Percentiles rank a stretch among this genome's conserved stretches.
phyloP scores from a whole-genome alignment of 2,113 vertebrate genomes.

The Empidonax traillii region DNA sequence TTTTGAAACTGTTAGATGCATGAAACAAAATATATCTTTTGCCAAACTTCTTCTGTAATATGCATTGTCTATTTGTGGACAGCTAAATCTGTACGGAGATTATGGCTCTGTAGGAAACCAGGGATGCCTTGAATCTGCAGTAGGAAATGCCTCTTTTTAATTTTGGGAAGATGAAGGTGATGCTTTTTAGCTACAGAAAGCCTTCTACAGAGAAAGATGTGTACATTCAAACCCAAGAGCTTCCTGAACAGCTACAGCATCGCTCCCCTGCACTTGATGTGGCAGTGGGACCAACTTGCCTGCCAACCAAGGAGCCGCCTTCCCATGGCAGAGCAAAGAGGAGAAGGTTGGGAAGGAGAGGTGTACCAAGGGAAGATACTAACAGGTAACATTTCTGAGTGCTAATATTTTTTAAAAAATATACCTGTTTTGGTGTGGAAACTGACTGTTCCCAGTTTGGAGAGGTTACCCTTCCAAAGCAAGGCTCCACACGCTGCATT shows the following conservation, averaged over 20 bases:
- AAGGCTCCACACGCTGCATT: background rate
- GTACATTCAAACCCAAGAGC: background rate
- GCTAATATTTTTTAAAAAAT: background rate
- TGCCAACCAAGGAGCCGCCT: background rate
- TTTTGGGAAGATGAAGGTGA: background rate
- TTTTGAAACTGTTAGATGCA: background rate
- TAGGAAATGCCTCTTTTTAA: background rate
- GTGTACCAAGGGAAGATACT: background rate
- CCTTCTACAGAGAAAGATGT: background rate
- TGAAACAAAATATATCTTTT: background rate
- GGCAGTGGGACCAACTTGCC: background rate
- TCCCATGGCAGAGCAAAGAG: background rate
- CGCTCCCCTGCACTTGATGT: rapidly evolving
- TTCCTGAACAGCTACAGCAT: background rate
- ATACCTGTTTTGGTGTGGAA: background rate
- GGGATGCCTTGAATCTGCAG: background rate
- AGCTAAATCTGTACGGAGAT: background rate
- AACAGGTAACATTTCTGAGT: background rate
- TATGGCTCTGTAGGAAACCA: background rate
- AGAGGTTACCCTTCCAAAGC: background rate
- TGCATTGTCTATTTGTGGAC: background rate
- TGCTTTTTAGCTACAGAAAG: background rate
- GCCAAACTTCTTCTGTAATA: background rate
- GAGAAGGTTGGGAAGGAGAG: background rate
- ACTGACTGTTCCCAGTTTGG: background rate